Base-by-base conservation (phyloP, 2,888 invertebrate species). In the Timema podura region DNA sequence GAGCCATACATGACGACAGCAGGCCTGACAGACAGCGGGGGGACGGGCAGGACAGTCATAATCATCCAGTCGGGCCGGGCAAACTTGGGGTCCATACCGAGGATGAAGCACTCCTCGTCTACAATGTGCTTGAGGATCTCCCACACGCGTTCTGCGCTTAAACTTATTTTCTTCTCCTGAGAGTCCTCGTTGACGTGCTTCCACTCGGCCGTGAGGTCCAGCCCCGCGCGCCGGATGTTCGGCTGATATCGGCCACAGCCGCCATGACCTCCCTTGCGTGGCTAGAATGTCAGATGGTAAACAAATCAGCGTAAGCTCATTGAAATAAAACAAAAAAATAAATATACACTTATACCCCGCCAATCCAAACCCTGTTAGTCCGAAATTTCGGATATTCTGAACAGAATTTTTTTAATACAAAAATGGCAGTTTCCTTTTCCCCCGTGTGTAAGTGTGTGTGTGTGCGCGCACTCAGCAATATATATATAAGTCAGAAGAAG, bases 41-140 rank as follows among this genome's bases (percentile, higher is more conserved):
- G 98, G 0, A 99, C 99, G 0, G 99, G 99, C 72, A 99, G 81
- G 11, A 97, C 97, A 3, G 98, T 98, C 7, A 96, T 88, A 74
- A 99, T 92, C 98, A 99, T 98, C 98, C 99, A 99, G 84, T 99
- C 99, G 7, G 99, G 99, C 67, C 99, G 87, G 0, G 98, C 95
- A 81, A 91, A 96, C 81, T 95, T 95, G 0, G 98, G 97, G 81
- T 99, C 98, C 96, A 99, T 96, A 61, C 91, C 92, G 76, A 98
- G 84, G 75, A 97, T 92, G 74, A 92, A 90, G 74, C 96, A 96
- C 80, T 99, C 99, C 80, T 99, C 99, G 82, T 99, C 98, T 81
- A 82, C 79, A 46, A 78, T 79, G 68, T 78, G 78, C 70, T 77
- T 78, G 48, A 79, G 61, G 75, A 99, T 96, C 83, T 99, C 99